phyloP scores from a whole-genome alignment of 2,888 invertebrate species.

The Troides oblongomaculatus region DNA sequence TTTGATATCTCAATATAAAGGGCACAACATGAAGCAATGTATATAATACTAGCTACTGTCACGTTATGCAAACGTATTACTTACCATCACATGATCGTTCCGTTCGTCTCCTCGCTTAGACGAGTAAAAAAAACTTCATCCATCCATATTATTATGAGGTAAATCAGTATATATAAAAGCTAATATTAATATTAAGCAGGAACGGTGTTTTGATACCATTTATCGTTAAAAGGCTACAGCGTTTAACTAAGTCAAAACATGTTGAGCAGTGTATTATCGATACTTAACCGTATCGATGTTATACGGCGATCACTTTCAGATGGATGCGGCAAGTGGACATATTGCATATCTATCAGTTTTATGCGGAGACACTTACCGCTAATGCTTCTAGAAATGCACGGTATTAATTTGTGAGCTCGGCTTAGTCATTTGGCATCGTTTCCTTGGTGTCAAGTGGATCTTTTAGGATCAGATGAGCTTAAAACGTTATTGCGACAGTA shows the following conservation, averaged over 20 bases:
- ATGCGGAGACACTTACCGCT: constrained; percentile 70
- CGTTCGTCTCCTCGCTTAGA: no score
- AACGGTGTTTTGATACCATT: neutral
- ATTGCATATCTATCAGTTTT: constrained; percentile 76
- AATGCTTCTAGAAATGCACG: constrained; percentile 70
- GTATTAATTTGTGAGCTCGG: constrained; percentile 56
- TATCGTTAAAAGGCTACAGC: neutral
- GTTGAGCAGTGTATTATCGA: constrained; percentile 21
- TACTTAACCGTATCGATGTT: constrained; percentile 40
- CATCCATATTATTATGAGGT: neutral
- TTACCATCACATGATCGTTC: no score
- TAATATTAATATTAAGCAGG: neutral
- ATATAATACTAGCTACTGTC: no score
- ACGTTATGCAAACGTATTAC: no score
- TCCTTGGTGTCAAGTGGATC: constrained; percentile 53
- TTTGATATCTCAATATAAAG: no score
- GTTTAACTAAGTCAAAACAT: constrained; percentile 3
- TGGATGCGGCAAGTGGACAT: constrained; percentile 64
- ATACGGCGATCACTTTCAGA: constrained; percentile 54
- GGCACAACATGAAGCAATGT: no score
- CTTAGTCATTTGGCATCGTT: constrained; percentile 37
- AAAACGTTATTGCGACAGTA: constrained; percentile 41
- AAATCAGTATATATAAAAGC: no score
- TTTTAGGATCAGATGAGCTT: constrained; percentile 49
- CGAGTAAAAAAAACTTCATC: neutral